A percentile compares a stretch with the other conserved stretches of the same genome.
Conservation (phyloP, 2,888 invertebrate species). For the Carcina quercana region DNA sequence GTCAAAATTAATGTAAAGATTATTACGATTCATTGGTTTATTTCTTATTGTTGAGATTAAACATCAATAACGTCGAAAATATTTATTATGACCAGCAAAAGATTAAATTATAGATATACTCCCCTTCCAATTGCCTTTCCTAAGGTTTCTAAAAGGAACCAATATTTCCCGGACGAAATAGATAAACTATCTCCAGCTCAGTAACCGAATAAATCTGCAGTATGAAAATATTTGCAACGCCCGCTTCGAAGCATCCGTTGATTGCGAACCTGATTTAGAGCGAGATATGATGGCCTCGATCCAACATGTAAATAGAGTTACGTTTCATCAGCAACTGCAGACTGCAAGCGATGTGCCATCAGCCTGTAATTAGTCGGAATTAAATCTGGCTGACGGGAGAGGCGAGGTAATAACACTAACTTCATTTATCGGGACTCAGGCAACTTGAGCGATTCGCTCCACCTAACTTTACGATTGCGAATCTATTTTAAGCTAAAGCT, state of each 20-base stretch:
- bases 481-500: slow-evolving; percentile 26
- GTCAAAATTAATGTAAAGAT: no score
- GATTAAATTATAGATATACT: no score
- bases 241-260: slow-evolving; percentile 33
- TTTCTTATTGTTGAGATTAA: no score
- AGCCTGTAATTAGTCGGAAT: slow-evolving; percentile 52
- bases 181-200: no score
- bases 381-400: slow-evolving; percentile 44
- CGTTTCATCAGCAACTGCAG: slow-evolving; percentile 24
- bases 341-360: slow-evolving; percentile 32
- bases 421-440: slow-evolving; percentile 27
- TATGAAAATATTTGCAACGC: slow-evolving; percentile 23
- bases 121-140: no score
- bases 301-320: slow-evolving; percentile 36
- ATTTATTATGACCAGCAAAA: no score
- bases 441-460: slow-evolving; percentile 35
- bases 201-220: no score
- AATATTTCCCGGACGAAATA: no score
- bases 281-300: slow-evolving; percentile 31
- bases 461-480: slow-evolving; percentile 32
- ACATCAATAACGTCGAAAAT: no score
- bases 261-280: slow-evolving; percentile 38
- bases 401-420: slow-evolving; percentile 33
- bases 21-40: no score
- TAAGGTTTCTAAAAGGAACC: no score